These are phyloP conservation scores for Mylabris phalerata DNA, from an alignment of 1,140 invertebrate genomes.

Conservation along the genomic window DNA sequence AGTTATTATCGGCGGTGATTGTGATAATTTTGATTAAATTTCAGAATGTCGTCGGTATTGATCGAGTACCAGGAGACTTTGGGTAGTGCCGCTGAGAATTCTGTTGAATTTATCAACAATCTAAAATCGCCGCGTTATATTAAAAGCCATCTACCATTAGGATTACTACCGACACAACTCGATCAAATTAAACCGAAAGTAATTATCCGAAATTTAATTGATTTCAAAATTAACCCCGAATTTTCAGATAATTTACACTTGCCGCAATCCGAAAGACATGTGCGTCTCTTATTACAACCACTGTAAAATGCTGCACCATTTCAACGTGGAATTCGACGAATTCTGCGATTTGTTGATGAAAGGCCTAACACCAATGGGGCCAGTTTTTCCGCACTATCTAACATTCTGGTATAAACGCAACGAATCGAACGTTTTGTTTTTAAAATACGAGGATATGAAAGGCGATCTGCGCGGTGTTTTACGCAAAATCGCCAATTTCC, in stretches of 20 bases:
- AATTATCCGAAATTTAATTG: background rate
- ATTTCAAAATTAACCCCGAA: background rate
- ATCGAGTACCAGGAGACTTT: conserved; percentile 22
- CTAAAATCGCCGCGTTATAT: conserved; percentile 64
- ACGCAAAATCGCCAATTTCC: conserved; percentile 62
- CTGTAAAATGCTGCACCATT: conserved; percentile 59
- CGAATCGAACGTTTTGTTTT: conserved; percentile 69
- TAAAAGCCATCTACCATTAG: conserved; percentile 73
- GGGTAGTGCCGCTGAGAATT: conserved; percentile 44
- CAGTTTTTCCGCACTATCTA: conserved; percentile 59
- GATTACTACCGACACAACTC: conserved; percentile 61
- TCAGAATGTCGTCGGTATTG: conserved; percentile 23
- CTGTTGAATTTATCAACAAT: conserved; percentile 61
- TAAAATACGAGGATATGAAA: conserved; percentile 85
- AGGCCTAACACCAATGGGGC: conserved; percentile 44
- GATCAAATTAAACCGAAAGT: conserved; percentile 67
- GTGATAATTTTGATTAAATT: conserved; percentile 8
- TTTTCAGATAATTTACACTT: conserved; percentile 77
- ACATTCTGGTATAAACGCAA: conserved; percentile 66
- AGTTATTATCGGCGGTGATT: background rate
- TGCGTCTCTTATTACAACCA: conserved; percentile 91
- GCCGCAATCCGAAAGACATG: conserved; percentile 89
- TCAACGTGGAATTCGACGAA: conserved; percentile 69
- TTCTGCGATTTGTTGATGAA: conserved; percentile 73
- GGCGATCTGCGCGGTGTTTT: conserved; percentile 57